Evolutionary conservation across 2,797 vertebrate genomes (phyloP).

Genomic region (Falco peregrinus): DNA sequence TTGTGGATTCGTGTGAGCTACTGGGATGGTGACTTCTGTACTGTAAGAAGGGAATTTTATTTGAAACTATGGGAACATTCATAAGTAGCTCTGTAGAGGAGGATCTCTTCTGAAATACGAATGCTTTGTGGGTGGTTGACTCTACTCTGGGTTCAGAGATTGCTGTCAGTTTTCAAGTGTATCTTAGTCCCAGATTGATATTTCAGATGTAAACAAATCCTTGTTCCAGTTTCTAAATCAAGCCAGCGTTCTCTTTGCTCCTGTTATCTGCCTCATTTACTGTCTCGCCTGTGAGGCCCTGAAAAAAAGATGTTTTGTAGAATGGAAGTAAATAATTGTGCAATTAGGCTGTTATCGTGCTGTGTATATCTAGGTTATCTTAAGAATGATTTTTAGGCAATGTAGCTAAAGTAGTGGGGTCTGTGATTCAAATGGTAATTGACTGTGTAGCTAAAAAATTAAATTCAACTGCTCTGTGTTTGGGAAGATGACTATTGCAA

Average conservation of each 20-base stretch:
- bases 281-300: neutral
- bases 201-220: neutral
- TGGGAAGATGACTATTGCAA: conserved; percentile 32
- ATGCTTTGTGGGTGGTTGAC: neutral
- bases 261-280: neutral
- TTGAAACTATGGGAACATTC: neutral
- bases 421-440: conserved; percentile 41
- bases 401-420: neutral
- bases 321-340: neutral
- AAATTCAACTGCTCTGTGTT: conserved; percentile 5
- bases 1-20: neutral
- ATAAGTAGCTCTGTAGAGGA: neutral
- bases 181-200: neutral
- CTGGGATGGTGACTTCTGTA: neutral
- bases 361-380: conserved; percentile 38
- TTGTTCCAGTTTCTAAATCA: neutral
- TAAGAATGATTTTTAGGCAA: neutral
- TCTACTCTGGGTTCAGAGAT: neutral
- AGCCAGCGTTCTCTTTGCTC: neutral
- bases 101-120: neutral
- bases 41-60: neutral
- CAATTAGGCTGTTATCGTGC: conserved; percentile 7
- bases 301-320: neutral
- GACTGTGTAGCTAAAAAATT: conserved; percentile 41
- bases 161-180: neutral